phyloP scores from a whole-genome alignment of 2,797 vertebrate species.

The Coreius guichenoti region DNA sequence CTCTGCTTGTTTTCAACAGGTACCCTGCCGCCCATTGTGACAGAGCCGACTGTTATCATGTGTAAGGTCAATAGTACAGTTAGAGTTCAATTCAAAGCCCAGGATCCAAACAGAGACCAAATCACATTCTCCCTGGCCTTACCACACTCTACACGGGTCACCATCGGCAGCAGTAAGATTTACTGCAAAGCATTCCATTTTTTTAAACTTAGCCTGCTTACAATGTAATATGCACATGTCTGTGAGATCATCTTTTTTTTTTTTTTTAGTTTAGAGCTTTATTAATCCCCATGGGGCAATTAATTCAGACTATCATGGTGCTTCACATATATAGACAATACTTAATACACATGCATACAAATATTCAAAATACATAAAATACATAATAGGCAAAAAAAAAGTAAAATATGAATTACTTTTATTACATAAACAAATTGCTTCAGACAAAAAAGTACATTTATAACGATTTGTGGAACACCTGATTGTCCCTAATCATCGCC shows the following conservation, averaged over 20 bases:
- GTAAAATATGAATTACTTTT: no score
- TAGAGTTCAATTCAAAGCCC: slow-evolving; percentile 70
- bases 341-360: no score
- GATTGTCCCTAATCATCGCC: no score
- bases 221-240: background rate
- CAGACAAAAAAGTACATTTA: no score
- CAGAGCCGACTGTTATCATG: slow-evolving; percentile 74
- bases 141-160: slow-evolving; percentile 73
- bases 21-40: slow-evolving; percentile 80
- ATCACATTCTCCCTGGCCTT: slow-evolving; percentile 77
- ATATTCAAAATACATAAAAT: no score
- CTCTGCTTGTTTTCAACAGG: slow-evolving; percentile 67
- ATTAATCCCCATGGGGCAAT: no score
- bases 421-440: no score
- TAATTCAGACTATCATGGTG: no score
- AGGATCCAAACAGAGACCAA: slow-evolving; percentile 78
- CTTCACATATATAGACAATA: no score
- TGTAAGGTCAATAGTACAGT: slow-evolving; percentile 74
- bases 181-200: background rate
- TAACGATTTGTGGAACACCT: no score
- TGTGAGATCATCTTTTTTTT: background rate
- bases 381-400: no score
- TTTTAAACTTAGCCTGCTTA: background rate
- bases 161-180: slow-evolving; percentile 72
- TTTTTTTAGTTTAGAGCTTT: no score